Percentiles rank a stretch among this genome's conserved stretches.
These are phyloP conservation scores for Coracias cyanogaster DNA, from an alignment of 2,797 vertebrate genomes.

Conservation along the genomic window DNA sequence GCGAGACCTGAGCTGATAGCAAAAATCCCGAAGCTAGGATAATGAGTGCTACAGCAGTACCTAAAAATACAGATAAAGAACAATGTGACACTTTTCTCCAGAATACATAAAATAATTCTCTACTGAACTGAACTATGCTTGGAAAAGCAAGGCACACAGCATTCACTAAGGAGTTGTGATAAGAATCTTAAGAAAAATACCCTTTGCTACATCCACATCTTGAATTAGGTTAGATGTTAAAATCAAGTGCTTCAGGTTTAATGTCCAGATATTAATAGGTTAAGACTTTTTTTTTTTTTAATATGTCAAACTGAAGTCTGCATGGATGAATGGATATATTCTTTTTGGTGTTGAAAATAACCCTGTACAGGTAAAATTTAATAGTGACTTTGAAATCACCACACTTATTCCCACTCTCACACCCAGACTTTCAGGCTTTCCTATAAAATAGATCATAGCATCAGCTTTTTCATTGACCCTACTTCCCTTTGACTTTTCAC, in stretches of 20 bases:
- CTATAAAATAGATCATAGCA: not conserved
- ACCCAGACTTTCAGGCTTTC: not conserved
- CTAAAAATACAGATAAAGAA: slow-evolving; percentile 77
- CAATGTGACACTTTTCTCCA: slow-evolving; percentile 39
- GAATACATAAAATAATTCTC: slow-evolving; percentile 1
- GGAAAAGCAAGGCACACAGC: not conserved
- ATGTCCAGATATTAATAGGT: not conserved
- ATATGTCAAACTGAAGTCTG: not conserved
- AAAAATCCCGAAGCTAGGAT: slow-evolving; percentile 93
- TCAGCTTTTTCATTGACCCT: not conserved
- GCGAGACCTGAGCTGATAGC: slow-evolving; percentile 92
- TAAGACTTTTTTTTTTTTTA: not conserved
- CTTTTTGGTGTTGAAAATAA: not conserved
- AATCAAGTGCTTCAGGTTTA: not conserved
- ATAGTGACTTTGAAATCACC: not conserved
- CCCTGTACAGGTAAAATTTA: not conserved
- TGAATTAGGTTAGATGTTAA: not conserved
- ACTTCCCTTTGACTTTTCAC: not conserved
- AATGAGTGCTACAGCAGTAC: slow-evolving; percentile 90
- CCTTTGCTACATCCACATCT: not conserved
- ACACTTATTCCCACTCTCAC: not conserved
- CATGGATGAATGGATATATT: not conserved
- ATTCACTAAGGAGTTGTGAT: not conserved
- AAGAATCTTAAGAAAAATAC: not conserved
- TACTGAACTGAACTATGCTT: not conserved